Evolutionary conservation across 2,797 vertebrate species (phyloP), one percentile per base, ranked within the genome.

Genomic region (Manis pentadactyla): DNA sequence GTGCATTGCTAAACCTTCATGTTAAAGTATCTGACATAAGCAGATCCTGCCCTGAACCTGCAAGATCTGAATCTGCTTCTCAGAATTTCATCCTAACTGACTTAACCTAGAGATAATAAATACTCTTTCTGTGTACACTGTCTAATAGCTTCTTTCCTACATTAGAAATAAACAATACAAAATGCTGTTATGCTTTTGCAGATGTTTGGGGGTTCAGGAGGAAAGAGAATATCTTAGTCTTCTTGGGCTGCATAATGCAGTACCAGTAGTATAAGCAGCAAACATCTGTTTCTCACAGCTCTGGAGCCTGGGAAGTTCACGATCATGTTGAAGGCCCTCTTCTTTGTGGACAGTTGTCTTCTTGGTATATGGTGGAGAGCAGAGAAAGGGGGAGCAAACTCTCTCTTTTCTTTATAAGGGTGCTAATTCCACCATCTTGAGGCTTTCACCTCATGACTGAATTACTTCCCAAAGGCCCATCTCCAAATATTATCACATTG

Each of bases 81-180:
- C 53, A 78, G 73, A 88, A 81, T 77, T 94, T 84, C 34, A 25
- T 82, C 23, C n/a, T 97, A 39, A 88, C 68, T 15, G 64, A 27
- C 6, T 25, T 83, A 37, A 39, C 4, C 27, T 46, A 77, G 31
- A 69, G 31, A 93, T 42, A 88, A 89, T 49, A 93, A 92, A 86
- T 66, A 91, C 5, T 51, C 31, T 93, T 86, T 37, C 57, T 69
- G 3, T 94, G 53, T 18, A 37, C 18, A 7, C 23, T 85, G 1
- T 88, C 34, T 83, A 87, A 74, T 93, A 55, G 8, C 69, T 42
- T 55, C 21, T 86, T 87, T 79, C 27, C 61, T 93, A 78, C 27
- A 53, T 15, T 25, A 87, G 39, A 63, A 61, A 18, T 74, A 57
- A 51, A 6, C 39, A 61, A 46, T 53, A 49, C 23, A 75, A 37